Conservation (phyloP, 2,113 vertebrate species). For the Ophthalmotilapia sp. region DNA sequence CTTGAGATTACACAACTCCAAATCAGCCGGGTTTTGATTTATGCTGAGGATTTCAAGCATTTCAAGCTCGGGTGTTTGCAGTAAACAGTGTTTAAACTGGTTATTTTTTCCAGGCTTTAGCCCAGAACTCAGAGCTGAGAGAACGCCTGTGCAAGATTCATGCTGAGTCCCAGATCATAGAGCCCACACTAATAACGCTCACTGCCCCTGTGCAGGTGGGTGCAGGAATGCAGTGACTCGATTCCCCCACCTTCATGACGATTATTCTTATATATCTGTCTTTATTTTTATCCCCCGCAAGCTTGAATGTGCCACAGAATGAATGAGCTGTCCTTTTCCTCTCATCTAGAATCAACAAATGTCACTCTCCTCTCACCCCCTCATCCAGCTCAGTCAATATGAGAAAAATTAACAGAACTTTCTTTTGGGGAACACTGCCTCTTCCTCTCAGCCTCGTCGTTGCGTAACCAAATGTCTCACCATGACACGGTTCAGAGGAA, state of each 20-base stretch:
- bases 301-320: slow-evolving; percentile 17
- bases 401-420: neutral
- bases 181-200: slow-evolving; percentile 80
- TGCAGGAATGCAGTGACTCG: slow-evolving; percentile 62
- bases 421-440: neutral
- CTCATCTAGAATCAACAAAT: neutral
- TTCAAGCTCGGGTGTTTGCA: neutral
- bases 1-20: neutral
- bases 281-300: slow-evolving; percentile 29
- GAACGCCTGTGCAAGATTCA: slow-evolving; percentile 96
- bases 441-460: neutral
- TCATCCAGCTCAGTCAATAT: neutral
- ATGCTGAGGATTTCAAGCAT: neutral
- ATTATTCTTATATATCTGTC: slow-evolving; percentile 9
- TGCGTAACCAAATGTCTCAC: neutral
- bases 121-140: slow-evolving; percentile 94
- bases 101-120: slow-evolving; percentile 88
- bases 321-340: slow-evolving; percentile 17
- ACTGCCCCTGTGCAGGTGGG: slow-evolving; percentile 89
- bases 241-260: neutral
- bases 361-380: neutral
- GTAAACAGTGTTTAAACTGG: slow-evolving; percentile 45
- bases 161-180: slow-evolving; percentile 86
- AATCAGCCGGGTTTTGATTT: neutral
- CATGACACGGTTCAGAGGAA: neutral